phyloP scores from a whole-genome alignment of 2,797 vertebrate genomes.

The Staurois parvus region DNA sequence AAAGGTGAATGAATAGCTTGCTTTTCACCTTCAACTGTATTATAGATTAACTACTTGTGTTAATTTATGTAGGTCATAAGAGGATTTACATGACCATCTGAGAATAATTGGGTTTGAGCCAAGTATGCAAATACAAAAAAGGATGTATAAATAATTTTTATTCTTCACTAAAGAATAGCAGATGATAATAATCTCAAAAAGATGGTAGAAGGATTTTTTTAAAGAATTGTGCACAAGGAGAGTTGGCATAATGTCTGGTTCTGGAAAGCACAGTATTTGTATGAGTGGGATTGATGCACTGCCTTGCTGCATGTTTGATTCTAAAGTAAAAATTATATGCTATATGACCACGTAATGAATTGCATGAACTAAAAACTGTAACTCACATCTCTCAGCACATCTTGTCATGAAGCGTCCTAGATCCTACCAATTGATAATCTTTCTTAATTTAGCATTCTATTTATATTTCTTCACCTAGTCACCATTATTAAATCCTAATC shows the following conservation, averaged over 20 bases:
- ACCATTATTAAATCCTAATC: too few species aligned
- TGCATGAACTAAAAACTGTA: conserved; percentile 34
- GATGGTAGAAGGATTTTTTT: neutral
- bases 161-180: neutral
- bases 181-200: neutral
- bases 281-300: conserved; percentile 1
- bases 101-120: neutral
- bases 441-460: neutral
- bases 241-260: neutral
- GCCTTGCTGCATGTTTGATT: conserved; percentile 50
- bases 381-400: conserved; percentile 13
- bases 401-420: neutral
- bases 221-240: neutral
- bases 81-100: conserved; percentile 5
- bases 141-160: neutral
- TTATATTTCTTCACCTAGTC: too few species aligned
- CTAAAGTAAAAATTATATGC: conserved; percentile 16
- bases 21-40: conserved; percentile 38
- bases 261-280: neutral
- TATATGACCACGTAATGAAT: neutral
- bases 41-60: conserved; percentile 29
- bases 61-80: conserved; percentile 9
- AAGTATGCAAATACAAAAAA: neutral
- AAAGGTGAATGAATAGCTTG: conserved; percentile 14
- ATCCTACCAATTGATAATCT: neutral